Evolutionary conservation across 1,140 invertebrate genomes (phyloP).

Genomic region (Carcinoscorpius rotundicauda): DNA sequence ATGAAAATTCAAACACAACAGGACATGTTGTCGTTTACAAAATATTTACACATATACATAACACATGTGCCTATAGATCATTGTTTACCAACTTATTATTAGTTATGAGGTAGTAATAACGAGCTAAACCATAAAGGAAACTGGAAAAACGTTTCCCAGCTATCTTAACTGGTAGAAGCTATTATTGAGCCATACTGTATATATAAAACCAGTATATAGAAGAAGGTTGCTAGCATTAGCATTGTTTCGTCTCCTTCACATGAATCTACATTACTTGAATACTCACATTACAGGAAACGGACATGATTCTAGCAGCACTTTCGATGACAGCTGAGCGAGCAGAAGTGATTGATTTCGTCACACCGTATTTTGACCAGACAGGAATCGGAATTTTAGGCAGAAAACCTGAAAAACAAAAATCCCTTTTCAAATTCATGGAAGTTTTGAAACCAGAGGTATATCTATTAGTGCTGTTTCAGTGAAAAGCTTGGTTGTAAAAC

Average conservation of each 20-base stretch:
- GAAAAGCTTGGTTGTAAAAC: too few species aligned
- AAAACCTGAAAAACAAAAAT: conserved; percentile 65
- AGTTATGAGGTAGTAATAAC: too few species aligned
- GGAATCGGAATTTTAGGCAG: conserved; percentile 48
- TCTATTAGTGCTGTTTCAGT: conserved; percentile 23
- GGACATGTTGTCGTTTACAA: too few species aligned
- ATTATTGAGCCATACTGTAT: too few species aligned
- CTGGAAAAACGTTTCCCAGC: too few species aligned
- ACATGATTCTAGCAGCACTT: conserved; percentile 68
- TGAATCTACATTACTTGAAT: background rate
- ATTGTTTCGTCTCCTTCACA: background rate
- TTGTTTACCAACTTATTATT: too few species aligned
- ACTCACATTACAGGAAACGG: conserved; percentile 51
- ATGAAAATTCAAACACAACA: too few species aligned
- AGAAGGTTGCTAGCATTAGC: background rate
- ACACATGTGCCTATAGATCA: too few species aligned
- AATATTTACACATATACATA: too few species aligned
- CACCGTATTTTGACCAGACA: conserved; percentile 80
- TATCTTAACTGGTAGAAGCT: too few species aligned
- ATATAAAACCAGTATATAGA: too few species aligned
- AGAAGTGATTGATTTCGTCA: conserved; percentile 83
- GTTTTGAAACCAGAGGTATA: conserved; percentile 71
- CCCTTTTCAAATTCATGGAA: conserved; percentile 85
- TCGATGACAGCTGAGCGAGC: conserved; percentile 88
- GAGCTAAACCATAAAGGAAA: too few species aligned